phyloP scores from a whole-genome alignment of 2,888 invertebrate species.

The Conomelus anceps region DNA sequence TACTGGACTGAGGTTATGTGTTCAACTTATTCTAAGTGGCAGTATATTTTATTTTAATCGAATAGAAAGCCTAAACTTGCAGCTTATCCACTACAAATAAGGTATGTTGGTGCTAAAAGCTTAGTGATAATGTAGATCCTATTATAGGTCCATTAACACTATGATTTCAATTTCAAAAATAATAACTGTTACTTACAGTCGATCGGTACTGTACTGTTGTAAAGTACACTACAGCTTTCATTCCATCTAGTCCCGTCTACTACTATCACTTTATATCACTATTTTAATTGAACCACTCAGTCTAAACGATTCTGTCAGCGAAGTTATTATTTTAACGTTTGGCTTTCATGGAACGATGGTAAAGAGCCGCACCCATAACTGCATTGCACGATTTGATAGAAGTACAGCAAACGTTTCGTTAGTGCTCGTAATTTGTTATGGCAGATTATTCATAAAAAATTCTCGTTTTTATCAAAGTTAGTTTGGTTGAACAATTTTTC shows the following conservation, averaged over 20 bases:
- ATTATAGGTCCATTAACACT: background rate
- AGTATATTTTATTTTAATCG: too few relatives aligned
- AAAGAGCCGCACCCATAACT: background rate
- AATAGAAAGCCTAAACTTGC: too few relatives aligned
- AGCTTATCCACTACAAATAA: too few relatives aligned
- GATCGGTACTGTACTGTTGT: background rate
- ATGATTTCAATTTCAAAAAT: background rate
- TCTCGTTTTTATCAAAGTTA: too few relatives aligned
- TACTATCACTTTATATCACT: background rate
- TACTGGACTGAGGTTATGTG: too few relatives aligned
- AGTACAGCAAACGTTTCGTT: background rate
- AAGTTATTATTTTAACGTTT: background rate
- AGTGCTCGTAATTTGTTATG: background rate
- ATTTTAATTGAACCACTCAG: background rate
- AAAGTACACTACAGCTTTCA: background rate
- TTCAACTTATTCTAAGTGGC: too few relatives aligned
- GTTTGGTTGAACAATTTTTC: too few relatives aligned
- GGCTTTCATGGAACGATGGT: background rate
- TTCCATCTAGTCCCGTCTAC: background rate
- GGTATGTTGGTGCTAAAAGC: too few relatives aligned
- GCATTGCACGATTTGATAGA: background rate
- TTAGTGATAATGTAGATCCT: background rate
- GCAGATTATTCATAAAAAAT: too few relatives aligned
- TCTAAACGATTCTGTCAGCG: background rate
- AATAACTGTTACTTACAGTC: background rate